Base-by-base conservation (phyloP, 2,113 vertebrate species). In the Varanus salvator region DNA sequence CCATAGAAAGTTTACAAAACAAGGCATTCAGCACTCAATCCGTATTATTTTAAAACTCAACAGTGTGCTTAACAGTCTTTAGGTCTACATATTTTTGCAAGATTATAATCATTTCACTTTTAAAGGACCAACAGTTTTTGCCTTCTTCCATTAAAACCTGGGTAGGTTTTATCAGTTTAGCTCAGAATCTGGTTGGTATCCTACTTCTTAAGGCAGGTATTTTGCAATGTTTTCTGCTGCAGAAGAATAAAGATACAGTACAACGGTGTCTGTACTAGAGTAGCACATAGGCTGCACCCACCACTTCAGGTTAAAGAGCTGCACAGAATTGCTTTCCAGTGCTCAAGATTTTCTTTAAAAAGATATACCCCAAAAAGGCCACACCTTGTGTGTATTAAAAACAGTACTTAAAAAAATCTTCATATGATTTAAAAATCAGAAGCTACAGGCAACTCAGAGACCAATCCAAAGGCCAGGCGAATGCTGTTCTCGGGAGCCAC, bases 391-490 rank as follows among this genome's bases (percentile, higher is more conserved):
- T 95, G 94, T 87, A 96, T 92, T 93, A 91, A 94, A 86, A 96
- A 96, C 89, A 95, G 96, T 96, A 94, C 94, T 96, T 94, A 92
- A 94, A 95, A 96, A 94, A 96, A 96, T 97, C 97, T 97, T 97
- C 96, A 94, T 93, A 95, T 96, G 91, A 96, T 95, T 95, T 94
- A 52, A 94, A 95, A 96, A 91, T 92, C 94, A 93, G 94, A 97
- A 96, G 97, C 96, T 97, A 96, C 89, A 95, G 96, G 97, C 97
- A 98, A 98, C 98, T 98, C 97, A 97, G 96, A 97, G 95, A 97
- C 97, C 94, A 96, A 96, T 89, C 72, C 89, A 86, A 95, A 92
- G 96, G 95, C 87, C 14, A 88, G 76, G 31, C 69, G 44, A 95
- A 96, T 95, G 96, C 94, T 89, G 78, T 95, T 95, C 90, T 94